A percentile compares a stretch with the other conserved stretches of the same genome.
phyloP scores from a whole-genome alignment of 1,140 invertebrate genomes.

The Lanistes nyassanus region DNA sequence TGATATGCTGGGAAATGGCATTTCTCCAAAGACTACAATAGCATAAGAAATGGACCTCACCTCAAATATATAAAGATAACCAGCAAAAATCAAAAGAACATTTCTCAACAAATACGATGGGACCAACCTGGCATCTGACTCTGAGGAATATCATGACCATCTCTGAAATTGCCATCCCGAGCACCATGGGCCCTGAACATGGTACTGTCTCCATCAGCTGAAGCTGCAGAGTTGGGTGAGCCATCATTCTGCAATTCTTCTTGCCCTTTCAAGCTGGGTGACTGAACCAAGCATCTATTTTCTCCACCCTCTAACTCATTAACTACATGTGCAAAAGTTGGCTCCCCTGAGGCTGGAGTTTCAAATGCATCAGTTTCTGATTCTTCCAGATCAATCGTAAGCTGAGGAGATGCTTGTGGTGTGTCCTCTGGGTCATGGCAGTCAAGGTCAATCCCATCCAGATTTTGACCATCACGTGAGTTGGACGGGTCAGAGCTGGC shows the following conservation, averaged over 20 bases:
- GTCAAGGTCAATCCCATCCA: constrained; percentile 10
- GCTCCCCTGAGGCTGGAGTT: neutral
- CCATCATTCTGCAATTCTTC: constrained; percentile 3
- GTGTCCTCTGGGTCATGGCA: constrained; percentile 24
- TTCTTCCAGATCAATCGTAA: constrained; percentile 16
- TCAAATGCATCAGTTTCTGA: neutral
- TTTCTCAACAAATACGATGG: too few relatives aligned
- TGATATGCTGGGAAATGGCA: too few relatives aligned
- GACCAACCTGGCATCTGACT: too few relatives aligned
- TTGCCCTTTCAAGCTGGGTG: neutral
- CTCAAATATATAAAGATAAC: too few relatives aligned
- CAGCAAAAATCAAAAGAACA: too few relatives aligned
- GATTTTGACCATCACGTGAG: constrained; percentile 23
- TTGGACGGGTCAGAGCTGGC: constrained; percentile 15
- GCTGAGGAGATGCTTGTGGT: neutral
- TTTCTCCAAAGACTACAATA: too few relatives aligned
- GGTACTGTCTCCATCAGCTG: neutral
- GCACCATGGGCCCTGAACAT: constrained; percentile 7
- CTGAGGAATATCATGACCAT: too few relatives aligned
- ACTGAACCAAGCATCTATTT: neutral
- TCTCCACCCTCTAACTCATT: constrained; percentile 15
- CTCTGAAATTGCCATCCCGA: too few relatives aligned
- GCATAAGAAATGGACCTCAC: too few relatives aligned
- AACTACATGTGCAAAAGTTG: neutral
- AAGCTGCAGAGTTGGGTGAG: neutral